Conservation (phyloP, 2,113 vertebrate genomes). For the Gasterosteus aculeatus region DNA sequence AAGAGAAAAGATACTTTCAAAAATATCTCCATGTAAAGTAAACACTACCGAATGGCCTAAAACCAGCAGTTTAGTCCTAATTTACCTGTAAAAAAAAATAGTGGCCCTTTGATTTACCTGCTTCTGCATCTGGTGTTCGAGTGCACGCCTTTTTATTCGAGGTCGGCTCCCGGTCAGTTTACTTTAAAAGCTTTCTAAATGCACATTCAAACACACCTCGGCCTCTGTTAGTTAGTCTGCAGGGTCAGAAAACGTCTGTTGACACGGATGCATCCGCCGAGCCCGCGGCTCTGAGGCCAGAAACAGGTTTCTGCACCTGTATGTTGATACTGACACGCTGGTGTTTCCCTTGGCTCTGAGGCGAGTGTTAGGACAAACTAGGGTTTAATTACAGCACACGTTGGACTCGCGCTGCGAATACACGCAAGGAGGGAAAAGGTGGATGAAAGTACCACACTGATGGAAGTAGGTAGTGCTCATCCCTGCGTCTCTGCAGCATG, state of each 20-base stretch:
- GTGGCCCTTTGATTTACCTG: slow-evolving; percentile 11
- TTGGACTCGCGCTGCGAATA: slow-evolving; percentile 34
- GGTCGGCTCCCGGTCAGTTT: slow-evolving; percentile 43
- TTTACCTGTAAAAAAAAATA: slow-evolving; percentile 8
- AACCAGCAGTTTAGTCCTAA: background rate
- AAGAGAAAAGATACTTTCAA: background rate
- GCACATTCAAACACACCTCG: slow-evolving; percentile 10
- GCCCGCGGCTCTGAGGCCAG: slow-evolving; percentile 34
- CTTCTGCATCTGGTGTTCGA: slow-evolving; percentile 19
- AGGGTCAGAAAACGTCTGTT: slow-evolving; percentile 33
- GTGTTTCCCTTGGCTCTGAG: slow-evolving; percentile 70
- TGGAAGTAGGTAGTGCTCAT: background rate
- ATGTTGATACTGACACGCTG: slow-evolving; percentile 68
- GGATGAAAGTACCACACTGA: slow-evolving; percentile 16
- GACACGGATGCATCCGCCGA: slow-evolving; percentile 48
- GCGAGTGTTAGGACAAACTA: slow-evolving; percentile 68
- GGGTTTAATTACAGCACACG: slow-evolving; percentile 57
- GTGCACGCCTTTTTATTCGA: slow-evolving; percentile 23
- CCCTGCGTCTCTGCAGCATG: background rate
- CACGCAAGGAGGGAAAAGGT: slow-evolving; percentile 19
- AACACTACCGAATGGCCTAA: slow-evolving; percentile 7
- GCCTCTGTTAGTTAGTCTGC: slow-evolving; percentile 18
- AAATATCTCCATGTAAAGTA: background rate
- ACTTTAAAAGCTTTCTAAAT: slow-evolving; percentile 33
- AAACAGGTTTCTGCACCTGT: slow-evolving; percentile 62